These are phyloP conservation scores for Synaphobranchus kaupii DNA, from an alignment of 2,797 vertebrate genomes.

Conservation along the genomic window DNA sequence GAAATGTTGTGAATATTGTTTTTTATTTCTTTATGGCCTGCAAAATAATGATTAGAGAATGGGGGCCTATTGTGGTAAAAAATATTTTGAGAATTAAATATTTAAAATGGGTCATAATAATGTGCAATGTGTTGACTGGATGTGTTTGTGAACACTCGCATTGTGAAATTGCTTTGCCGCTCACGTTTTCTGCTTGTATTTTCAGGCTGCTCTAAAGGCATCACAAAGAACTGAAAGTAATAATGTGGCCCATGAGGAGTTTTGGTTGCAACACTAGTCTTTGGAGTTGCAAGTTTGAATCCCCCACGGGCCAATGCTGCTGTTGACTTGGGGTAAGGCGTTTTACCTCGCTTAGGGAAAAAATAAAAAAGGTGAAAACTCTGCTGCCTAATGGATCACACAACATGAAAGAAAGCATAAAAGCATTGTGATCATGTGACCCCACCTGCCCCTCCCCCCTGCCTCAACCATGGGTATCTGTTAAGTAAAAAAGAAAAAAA, in stretches of 20 bases:
- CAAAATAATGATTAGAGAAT: constrained; percentile 65
- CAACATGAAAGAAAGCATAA: neutral
- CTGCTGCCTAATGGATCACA: neutral
- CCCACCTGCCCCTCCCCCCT: neutral
- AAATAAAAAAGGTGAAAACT: neutral
- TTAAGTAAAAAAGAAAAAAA: neutral
- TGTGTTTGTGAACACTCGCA: constrained; percentile 56
- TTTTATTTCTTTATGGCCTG: constrained; percentile 64
- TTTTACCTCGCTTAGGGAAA: neutral
- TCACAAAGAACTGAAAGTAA: neutral
- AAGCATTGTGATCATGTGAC: neutral
- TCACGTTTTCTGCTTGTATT: neutral
- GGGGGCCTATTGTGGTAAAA: constrained; percentile 63
- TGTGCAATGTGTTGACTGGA: constrained; percentile 59
- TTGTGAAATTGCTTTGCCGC: constrained; percentile 48
- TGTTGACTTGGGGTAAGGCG: neutral
- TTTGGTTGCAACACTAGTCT: neutral
- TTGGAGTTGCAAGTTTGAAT: neutral
- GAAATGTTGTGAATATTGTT: constrained; percentile 16
- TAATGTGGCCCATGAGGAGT: neutral
- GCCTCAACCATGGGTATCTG: neutral
- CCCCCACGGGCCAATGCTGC: neutral
- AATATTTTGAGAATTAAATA: constrained; percentile 66
- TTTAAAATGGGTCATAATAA: constrained; percentile 48
- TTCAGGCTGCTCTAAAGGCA: neutral